These are phyloP conservation scores for Pogoniulus pusillus DNA, from an alignment of 2,797 vertebrate species.

Conservation along the genomic window DNA sequence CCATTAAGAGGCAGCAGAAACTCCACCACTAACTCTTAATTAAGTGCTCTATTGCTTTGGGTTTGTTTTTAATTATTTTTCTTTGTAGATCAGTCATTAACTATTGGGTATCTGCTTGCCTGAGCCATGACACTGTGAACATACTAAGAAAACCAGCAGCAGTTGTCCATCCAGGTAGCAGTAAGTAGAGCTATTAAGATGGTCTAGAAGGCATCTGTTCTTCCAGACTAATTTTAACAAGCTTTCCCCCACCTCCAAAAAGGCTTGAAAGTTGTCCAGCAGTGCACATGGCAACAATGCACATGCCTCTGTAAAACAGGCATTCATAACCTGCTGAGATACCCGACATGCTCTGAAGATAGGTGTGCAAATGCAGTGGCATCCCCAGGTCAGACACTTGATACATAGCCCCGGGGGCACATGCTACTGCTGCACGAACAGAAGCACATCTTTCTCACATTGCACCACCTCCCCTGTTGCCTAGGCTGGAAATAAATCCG, in stretches of 20 bases:
- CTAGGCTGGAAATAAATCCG: background rate
- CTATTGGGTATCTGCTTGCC: conserved; percentile 61
- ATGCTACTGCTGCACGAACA: background rate
- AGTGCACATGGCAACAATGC: background rate
- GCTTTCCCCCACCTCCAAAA: background rate
- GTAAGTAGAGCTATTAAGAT: background rate
- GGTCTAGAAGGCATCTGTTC: background rate
- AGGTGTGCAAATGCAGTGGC: background rate
- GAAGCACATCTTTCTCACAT: background rate
- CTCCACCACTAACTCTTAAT: conserved; percentile 64
- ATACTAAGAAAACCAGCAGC: conserved; percentile 2
- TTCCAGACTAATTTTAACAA: background rate
- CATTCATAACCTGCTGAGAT: background rate
- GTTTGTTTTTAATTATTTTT: conserved; percentile 71
- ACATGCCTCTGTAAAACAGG: background rate
- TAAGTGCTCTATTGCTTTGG: conserved; percentile 68
- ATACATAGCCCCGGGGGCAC: background rate
- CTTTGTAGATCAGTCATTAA: conserved; percentile 69
- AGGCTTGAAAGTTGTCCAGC: no score
- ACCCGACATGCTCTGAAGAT: background rate
- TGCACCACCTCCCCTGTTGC: background rate
- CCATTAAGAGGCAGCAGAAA: conserved; percentile 47
- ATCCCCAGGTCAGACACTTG: background rate
- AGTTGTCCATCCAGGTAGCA: background rate
- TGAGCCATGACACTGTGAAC: conserved; percentile 51